These are phyloP conservation scores for Tenthredo livida DNA, from an alignment of 2,888 invertebrate genomes.

Conservation along the genomic window DNA sequence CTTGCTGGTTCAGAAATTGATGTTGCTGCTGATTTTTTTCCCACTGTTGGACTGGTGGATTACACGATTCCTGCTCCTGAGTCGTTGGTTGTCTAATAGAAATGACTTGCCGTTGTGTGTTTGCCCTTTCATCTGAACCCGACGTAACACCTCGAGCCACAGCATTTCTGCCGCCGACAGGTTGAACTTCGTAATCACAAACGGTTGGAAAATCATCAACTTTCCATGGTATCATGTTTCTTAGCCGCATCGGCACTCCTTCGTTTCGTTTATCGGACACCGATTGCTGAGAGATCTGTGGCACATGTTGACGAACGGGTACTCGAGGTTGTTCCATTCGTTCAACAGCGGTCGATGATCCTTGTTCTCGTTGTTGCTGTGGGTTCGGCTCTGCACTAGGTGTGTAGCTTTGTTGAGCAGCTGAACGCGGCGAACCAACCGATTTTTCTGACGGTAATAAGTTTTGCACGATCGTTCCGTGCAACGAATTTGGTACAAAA, in stretches of 20 bases:
- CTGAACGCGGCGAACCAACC: not conserved
- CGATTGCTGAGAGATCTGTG: not conserved
- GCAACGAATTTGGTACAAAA: conserved; percentile 60
- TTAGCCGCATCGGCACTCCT: not conserved
- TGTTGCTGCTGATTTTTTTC: not conserved
- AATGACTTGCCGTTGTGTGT: not conserved
- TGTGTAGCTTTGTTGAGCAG: not conserved
- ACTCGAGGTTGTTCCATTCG: not conserved
- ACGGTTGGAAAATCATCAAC: not conserved
- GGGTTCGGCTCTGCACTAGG: not conserved
- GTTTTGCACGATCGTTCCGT: not conserved
- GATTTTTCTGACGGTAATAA: not conserved
- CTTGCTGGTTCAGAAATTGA: conserved; percentile 16
- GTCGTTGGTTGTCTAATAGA: not conserved
- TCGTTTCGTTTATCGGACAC: not conserved
- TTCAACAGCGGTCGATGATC: not conserved
- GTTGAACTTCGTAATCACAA: conserved; percentile 59
- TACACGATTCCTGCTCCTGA: not conserved
- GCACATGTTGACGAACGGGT: not conserved
- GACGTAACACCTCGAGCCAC: conserved; percentile 44
- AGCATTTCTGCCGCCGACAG: conserved; percentile 61
- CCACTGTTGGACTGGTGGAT: not conserved
- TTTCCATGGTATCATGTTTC: conserved; percentile 9
- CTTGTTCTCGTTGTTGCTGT: not conserved
- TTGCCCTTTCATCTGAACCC: conserved; percentile 36